Percentiles rank a stretch among this genome's conserved stretches.
Conservation (phyloP, 2,113 vertebrate species). For the Mustelus asterias region DNA sequence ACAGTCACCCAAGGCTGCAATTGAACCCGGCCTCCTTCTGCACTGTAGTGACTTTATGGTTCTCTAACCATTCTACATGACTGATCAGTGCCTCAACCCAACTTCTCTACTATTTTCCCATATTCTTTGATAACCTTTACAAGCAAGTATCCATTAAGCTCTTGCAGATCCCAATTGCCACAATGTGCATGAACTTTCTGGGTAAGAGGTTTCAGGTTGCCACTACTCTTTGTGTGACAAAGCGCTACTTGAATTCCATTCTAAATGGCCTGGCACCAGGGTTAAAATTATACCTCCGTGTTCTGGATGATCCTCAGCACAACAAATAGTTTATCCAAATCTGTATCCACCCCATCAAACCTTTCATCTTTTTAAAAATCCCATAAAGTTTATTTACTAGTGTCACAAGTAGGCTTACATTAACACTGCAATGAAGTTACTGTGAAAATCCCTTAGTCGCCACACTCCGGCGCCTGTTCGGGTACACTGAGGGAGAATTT, state of each 20-base stretch:
- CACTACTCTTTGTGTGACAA: background rate
- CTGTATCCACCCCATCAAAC: background rate
- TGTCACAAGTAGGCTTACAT: too few relatives aligned
- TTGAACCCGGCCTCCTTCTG: too few relatives aligned
- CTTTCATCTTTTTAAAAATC: background rate
- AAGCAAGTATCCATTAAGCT: background rate
- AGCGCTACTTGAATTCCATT: background rate
- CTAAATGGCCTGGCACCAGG: background rate
- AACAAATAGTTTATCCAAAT: background rate
- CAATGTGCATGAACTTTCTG: background rate
- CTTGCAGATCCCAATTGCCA: background rate
- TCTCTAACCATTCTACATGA: background rate
- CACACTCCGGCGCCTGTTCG: too few relatives aligned
- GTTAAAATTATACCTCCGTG: background rate
- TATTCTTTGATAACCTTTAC: background rate
- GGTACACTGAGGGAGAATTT: too few relatives aligned
- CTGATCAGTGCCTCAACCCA: background rate
- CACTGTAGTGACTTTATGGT: too few relatives aligned
- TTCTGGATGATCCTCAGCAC: background rate
- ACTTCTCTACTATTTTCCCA: background rate
- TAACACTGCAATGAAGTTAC: too few relatives aligned
- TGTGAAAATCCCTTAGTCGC: too few relatives aligned
- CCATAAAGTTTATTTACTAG: too few relatives aligned
- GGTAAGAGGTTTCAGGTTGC: background rate
- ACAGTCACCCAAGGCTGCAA: too few relatives aligned